Conservation (phyloP, 2,797 vertebrate genomes). For the Tadarida brasiliensis region DNA sequence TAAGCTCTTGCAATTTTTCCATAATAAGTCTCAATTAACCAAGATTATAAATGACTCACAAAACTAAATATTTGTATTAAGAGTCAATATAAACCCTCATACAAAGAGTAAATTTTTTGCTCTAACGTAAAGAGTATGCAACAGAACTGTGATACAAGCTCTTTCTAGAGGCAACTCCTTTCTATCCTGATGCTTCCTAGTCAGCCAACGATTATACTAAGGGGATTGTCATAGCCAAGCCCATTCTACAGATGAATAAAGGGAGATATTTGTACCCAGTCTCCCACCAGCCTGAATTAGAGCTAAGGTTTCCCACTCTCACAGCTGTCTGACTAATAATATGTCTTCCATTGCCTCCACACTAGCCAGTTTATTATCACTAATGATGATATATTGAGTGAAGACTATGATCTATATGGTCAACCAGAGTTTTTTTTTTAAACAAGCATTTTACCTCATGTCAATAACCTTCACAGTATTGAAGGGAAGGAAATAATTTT, state of each 20-base stretch:
- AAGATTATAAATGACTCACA: constrained; percentile 49
- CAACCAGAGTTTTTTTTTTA: not conserved
- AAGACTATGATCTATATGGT: not conserved
- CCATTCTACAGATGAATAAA: not conserved
- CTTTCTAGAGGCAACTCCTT: not conserved
- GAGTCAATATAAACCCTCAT: not conserved
- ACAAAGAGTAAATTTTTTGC: not conserved
- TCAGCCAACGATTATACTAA: not conserved
- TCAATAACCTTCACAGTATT: constrained; percentile 60
- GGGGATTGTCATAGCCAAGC: not conserved
- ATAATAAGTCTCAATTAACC: not conserved
- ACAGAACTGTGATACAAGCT: not conserved
- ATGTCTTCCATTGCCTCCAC: not conserved
- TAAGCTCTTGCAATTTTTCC: constrained; percentile 27
- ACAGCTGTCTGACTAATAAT: not conserved
- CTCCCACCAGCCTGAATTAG: not conserved
- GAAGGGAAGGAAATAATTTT: constrained; percentile 75
- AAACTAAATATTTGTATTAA: not conserved
- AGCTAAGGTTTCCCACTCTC: not conserved
- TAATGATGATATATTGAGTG: not conserved
- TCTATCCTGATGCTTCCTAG: not conserved
- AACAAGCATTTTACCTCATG: not conserved
- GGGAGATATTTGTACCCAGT: not conserved
- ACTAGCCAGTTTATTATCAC: not conserved
- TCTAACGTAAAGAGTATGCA: not conserved